These are phyloP conservation scores for Manduca sexta DNA, from an alignment of 1,140 invertebrate genomes.

Conservation along the genomic window DNA sequence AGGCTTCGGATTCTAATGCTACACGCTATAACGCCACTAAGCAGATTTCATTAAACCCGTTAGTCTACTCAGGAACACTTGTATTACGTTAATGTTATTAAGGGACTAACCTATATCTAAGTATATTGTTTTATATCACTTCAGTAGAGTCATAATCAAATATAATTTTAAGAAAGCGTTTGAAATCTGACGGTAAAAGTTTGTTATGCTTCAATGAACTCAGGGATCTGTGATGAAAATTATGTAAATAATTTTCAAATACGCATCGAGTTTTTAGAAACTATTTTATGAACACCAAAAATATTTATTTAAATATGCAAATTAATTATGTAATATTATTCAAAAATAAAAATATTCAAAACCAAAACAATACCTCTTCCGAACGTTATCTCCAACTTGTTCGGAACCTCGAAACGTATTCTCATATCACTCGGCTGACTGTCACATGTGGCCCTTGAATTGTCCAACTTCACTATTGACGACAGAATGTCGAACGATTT, in stretches of 20 bases:
- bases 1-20: too few relatives aligned
- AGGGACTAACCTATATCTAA: slow-evolving; percentile 17
- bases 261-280: too few relatives aligned
- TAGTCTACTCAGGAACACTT: slow-evolving; percentile 7
- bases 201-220: too few relatives aligned
- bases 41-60: slow-evolving; percentile 14
- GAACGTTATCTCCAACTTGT: slow-evolving; percentile 66
- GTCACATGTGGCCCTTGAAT: slow-evolving; percentile 21
- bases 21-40: slow-evolving; percentile 15
- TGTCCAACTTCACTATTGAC: slow-evolving; percentile 18
- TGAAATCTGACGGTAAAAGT: too few relatives aligned
- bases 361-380: slow-evolving; percentile 44
- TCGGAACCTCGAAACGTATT: slow-evolving; percentile 68
- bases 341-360: slow-evolving; percentile 2
- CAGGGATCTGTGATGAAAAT: too few relatives aligned
- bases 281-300: too few relatives aligned
- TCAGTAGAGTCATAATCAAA: too few relatives aligned
- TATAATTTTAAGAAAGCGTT: too few relatives aligned
- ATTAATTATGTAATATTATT: neutral
- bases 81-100: slow-evolving; percentile 15
- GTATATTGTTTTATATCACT: too few relatives aligned
- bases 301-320: too few relatives aligned
- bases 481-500: slow-evolving; percentile 29
- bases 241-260: too few relatives aligned
- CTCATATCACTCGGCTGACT: slow-evolving; percentile 49